Evolutionary conservation across 2,797 vertebrate genomes (phyloP).

Genomic region (Hemitrygon akajei): DNA sequence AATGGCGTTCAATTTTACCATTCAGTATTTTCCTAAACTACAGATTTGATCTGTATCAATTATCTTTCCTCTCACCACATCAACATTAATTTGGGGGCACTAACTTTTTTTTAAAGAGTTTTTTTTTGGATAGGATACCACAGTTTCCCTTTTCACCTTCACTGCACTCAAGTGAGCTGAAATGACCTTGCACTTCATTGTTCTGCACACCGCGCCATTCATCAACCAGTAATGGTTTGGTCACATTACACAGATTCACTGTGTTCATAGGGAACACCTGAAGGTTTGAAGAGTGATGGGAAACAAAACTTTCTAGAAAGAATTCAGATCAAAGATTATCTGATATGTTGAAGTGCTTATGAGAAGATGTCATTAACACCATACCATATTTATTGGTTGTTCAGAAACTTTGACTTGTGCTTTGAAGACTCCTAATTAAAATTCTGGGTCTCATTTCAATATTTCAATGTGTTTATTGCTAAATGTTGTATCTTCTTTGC

Average conservation of each 20-base stretch:
- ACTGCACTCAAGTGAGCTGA: constrained; percentile 13
- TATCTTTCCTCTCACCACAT: no score
- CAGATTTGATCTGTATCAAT: neutral
- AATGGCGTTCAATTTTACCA: neutral
- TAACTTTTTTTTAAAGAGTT: neutral
- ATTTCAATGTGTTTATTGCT: neutral
- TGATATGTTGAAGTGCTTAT: neutral
- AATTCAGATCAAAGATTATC: neutral
- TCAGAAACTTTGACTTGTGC: neutral
- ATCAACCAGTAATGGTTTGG: neutral
- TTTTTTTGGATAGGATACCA: neutral
- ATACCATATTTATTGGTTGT: neutral
- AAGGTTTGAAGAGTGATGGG: neutral
- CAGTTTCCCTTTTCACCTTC: constrained; percentile 11
- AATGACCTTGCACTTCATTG: neutral
- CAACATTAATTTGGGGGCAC: neutral
- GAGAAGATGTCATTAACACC: neutral
- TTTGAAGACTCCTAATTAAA: neutral
- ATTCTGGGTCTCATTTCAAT: neutral
- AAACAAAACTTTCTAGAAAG: neutral
- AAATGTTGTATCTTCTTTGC: neutral
- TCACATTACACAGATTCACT: neutral
- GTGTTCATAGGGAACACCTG: neutral
- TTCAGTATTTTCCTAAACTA: neutral
- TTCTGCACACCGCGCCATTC: neutral